Percentiles rank a stretch among this genome's conserved stretches.
These are phyloP conservation scores for Aplocera efformata DNA, from an alignment of 2,888 invertebrate species.

Conservation along the genomic window DNA sequence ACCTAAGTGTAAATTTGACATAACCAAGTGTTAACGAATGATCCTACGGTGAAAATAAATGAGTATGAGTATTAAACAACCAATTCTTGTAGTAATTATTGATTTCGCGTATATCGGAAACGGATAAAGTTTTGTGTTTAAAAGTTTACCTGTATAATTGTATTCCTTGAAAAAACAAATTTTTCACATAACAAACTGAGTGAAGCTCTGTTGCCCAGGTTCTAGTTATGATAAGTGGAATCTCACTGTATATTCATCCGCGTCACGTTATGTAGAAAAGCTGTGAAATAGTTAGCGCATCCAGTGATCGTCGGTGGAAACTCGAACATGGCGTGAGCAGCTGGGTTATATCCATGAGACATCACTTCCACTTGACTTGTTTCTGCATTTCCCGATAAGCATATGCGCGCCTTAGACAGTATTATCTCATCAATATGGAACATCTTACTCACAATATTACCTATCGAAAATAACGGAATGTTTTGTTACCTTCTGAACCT, in stretches of 20 bases:
- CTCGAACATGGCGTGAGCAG: slow-evolving; percentile 60
- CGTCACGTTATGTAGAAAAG: slow-evolving; percentile 67
- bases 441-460: neutral
- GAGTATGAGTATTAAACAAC: no score
- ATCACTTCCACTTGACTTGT: slow-evolving; percentile 60
- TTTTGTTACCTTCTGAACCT: slow-evolving; percentile 53
- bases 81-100: no score
- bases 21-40: no score
- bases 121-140: no score
- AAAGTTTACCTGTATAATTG: no score
- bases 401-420: slow-evolving; percentile 48
- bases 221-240: no score
- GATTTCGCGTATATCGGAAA: no score
- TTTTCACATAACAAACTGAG: no score
- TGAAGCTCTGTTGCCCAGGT: no score
- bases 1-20: no score
- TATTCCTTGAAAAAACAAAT: no score
- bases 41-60: no score
- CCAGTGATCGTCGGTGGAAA: slow-evolving; percentile 71
- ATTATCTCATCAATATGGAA: neutral
- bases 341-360: slow-evolving; percentile 66
- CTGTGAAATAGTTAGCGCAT: slow-evolving; percentile 62
- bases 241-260: slow-evolving; percentile 70
- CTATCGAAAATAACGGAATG: neutral
- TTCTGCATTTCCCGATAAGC: slow-evolving; percentile 63